Percentiles rank a stretch among this genome's conserved stretches.
These are phyloP conservation scores for Macrosoma leucophasiata DNA, from an alignment of 2,888 invertebrate genomes.

Conservation along the genomic window DNA sequence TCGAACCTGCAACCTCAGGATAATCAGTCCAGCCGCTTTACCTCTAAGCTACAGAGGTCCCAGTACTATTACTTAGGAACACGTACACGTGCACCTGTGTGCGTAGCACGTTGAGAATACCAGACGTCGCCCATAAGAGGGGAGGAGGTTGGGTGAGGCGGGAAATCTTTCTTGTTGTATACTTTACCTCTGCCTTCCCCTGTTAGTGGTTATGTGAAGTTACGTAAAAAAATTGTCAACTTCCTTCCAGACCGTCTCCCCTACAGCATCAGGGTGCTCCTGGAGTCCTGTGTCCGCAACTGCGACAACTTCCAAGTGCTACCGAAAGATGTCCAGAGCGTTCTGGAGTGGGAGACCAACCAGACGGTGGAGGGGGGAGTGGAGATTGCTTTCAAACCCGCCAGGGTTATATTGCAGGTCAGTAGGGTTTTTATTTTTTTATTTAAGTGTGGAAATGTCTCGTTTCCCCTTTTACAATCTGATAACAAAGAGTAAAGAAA, in stretches of 20 bases:
- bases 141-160: no score
- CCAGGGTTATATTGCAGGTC: conserved; percentile 96
- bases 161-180: no score
- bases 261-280: conserved; percentile 91
- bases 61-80: no score
- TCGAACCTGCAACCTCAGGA: no score
- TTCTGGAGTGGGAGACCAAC: conserved; percentile 90
- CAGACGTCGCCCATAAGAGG: no score
- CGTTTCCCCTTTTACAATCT: no score
- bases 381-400: conserved; percentile 97
- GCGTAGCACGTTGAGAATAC: no score
- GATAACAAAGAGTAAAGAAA: no score
- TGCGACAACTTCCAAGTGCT: conserved; percentile 96
- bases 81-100: no score
- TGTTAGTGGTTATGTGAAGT: not conserved
- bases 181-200: not conserved
- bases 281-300: conserved; percentile 97
- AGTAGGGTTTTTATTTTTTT: conserved; percentile 4
- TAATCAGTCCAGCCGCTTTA: no score
- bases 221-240: no score
- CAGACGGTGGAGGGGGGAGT: conserved; percentile 81
- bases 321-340: conserved; percentile 89
- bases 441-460: not conserved
- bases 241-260: conserved; percentile 83
- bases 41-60: no score